Percentiles rank a stretch among this genome's conserved stretches.
phyloP scores from a whole-genome alignment of 2,797 vertebrate species.

The Xenops minutus region DNA sequence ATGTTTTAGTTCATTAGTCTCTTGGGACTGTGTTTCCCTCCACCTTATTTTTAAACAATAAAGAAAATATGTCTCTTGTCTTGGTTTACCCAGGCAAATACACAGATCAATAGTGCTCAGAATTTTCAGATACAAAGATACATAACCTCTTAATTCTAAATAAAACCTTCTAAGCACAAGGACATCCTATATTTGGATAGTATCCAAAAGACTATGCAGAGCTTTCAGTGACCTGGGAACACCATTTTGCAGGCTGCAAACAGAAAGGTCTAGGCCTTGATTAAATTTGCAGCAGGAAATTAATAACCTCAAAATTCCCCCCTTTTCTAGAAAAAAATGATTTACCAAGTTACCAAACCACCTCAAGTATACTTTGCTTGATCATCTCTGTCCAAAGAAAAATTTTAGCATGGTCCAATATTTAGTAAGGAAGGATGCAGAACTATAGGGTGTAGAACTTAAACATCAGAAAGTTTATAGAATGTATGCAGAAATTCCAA shows the following conservation, averaged over 20 bases:
- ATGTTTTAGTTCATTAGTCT: slow-evolving; percentile 22
- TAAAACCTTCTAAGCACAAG: slow-evolving; percentile 43
- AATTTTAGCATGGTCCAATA: background rate
- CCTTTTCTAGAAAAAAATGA: background rate
- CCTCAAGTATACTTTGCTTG: background rate
- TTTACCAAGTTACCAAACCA: background rate
- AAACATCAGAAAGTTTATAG: background rate
- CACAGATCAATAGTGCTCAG: slow-evolving; percentile 55
- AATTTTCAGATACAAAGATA: slow-evolving; percentile 55
- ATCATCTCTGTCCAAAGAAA: background rate
- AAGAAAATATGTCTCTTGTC: slow-evolving; percentile 28
- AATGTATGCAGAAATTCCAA: background rate
- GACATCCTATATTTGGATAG: slow-evolving; percentile 22
- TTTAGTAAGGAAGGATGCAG: background rate
- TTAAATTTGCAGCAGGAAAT: background rate
- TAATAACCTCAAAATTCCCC: background rate
- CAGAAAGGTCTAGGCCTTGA: background rate
- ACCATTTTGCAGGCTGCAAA: background rate
- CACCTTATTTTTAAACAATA: slow-evolving; percentile 9
- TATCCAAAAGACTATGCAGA: background rate
- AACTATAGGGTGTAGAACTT: background rate
- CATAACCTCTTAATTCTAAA: slow-evolving; percentile 57
- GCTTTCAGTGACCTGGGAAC: background rate
- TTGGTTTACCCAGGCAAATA: slow-evolving; percentile 50
- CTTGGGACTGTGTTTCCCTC: background rate